Percentiles rank a stretch among this genome's conserved stretches.
These are phyloP conservation scores for Cephalopholis sonnerati DNA, from an alignment of 2,113 vertebrate species.

Conservation along the genomic window DNA sequence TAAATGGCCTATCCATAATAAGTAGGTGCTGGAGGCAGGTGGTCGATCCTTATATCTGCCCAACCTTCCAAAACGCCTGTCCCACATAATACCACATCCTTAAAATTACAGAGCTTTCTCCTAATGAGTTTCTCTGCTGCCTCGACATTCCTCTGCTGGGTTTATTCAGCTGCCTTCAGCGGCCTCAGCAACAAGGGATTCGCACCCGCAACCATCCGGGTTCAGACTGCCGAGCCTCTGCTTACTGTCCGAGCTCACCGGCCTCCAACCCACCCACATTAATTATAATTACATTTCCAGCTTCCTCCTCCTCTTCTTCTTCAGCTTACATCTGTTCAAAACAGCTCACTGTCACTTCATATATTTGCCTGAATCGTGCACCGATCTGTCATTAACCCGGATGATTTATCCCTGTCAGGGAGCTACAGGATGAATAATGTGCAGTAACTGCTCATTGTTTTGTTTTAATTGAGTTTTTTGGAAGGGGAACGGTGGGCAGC, in stretches of 20 bases:
- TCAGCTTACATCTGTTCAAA: conserved; percentile 37
- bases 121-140: conserved; percentile 35
- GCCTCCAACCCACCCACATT: conserved; percentile 42
- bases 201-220: conserved; percentile 67
- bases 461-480: conserved; percentile 63
- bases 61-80: background rate
- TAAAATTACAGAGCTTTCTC: background rate
- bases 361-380: conserved; percentile 32
- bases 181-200: conserved; percentile 65
- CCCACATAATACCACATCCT: conserved; percentile 26
- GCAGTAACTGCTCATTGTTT: conserved; percentile 47
- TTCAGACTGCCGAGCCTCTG: conserved; percentile 33
- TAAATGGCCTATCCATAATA: background rate
- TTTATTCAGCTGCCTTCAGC: conserved; percentile 70
- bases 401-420: conserved; percentile 60
- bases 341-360: conserved; percentile 64
- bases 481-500: conserved; percentile 21
- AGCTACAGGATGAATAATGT: conserved; percentile 34
- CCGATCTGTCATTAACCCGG: conserved; percentile 25
- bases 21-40: background rate
- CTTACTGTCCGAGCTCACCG: conserved; percentile 57
- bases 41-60: background rate
- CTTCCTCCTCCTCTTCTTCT: conserved; percentile 43
- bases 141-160: conserved; percentile 45
- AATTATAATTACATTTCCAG: conserved; percentile 76